Evolutionary conservation across 2,888 invertebrate genomes (phyloP), one percentile per base, ranked within the genome.

Genomic region (Notocelia uddmanniana): DNA sequence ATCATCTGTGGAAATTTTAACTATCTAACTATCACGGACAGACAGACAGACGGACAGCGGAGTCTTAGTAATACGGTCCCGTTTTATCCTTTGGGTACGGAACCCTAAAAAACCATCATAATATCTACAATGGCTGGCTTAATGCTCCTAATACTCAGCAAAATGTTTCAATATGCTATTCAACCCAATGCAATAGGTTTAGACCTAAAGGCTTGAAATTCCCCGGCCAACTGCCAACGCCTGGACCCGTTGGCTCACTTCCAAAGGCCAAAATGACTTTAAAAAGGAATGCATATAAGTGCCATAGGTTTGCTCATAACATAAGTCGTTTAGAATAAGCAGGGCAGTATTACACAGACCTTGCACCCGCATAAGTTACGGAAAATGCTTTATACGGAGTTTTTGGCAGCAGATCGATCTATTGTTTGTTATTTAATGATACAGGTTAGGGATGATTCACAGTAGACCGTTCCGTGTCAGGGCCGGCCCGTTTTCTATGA

Each of bases 341-440:
- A 52, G 19, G 60, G 26, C 48, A 63, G 48, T 59, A 41, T 64
- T 21, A 54, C 69, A n/a, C 37, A 19, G 54, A 31, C 66, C 71
- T 66, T 66, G 52, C 34, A 52, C 26, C 52, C 31, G 15, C 58
- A 45, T 58, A 58, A 19, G 2, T 37, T 50, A 37, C 21, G 52
- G 21, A 31, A 23, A 50, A 15, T 37, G 58, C 50, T 66, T 54
- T 31, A 18, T 54, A 34, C 48, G 19, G 34, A 37, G 52, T 18
- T 55, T 57, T 66, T 64, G 64, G 64, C 52, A 64, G 8, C 21
- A 13, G 13, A 18, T 21, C 50, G 15, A 64, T 37, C 21, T n/a
- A 37, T 64, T 64, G 52, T 64, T 54, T 64, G 52, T 10, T 31
- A 21, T 54, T 37, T n/a, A n/a, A 34, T 15, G 52, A n/a, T n/a